phyloP scores from a whole-genome alignment of 2,888 invertebrate species.

The Opisthograptis luteolata region DNA sequence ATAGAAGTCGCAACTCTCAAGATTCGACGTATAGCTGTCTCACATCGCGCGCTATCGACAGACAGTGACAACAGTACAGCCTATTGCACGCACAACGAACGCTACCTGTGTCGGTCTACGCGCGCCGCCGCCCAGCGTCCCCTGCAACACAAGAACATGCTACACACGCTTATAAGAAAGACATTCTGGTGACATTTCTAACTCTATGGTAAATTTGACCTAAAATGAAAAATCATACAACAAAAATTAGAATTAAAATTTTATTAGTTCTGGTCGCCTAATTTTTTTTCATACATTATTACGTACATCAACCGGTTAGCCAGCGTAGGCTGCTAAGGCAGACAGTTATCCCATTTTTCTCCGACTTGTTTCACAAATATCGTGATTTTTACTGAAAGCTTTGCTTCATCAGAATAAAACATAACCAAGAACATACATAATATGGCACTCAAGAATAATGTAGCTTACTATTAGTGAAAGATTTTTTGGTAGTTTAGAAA shows the following conservation, averaged over 20 bases:
- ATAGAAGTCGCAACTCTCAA: slow-evolving; percentile 31
- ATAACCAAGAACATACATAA: no score
- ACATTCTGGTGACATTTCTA: slow-evolving; percentile 47
- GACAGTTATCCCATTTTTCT: no score
- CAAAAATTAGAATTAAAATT: not conserved
- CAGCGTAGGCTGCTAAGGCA: no score
- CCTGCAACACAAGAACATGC: slow-evolving; percentile 84
- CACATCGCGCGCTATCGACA: slow-evolving; percentile 80
- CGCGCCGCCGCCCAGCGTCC: slow-evolving; percentile 77
- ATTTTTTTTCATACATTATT: no score
- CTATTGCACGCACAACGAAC: slow-evolving; percentile 84
- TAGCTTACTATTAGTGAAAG: no score
- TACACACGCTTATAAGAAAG: slow-evolving; percentile 75
- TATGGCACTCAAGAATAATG: no score
- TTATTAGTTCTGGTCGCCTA: no score
- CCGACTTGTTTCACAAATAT: no score
- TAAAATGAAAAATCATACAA: not conserved
- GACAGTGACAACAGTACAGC: slow-evolving; percentile 83
- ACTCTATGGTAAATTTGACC: not conserved
- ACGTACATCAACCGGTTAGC: no score
- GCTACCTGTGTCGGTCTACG: slow-evolving; percentile 81
- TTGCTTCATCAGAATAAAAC: no score
- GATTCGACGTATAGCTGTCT: slow-evolving; percentile 74
- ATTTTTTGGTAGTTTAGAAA: no score
- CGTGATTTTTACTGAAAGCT: no score